Percentiles rank a stretch among this genome's conserved stretches.
phyloP scores from a whole-genome alignment of 2,797 vertebrate genomes.

The Lagodon rhomboides region DNA sequence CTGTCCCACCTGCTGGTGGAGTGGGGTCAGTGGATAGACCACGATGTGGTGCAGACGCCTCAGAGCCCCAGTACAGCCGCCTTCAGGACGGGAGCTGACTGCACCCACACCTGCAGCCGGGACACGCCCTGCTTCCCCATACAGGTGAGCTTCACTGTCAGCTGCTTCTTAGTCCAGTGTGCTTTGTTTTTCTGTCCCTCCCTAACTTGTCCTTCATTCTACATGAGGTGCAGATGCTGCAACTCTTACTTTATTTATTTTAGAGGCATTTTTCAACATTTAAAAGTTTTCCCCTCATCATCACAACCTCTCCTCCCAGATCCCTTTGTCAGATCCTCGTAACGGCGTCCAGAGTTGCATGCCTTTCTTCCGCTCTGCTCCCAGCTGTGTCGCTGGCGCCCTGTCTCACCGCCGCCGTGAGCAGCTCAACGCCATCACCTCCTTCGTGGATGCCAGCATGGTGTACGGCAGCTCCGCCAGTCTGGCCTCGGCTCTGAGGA shows the following conservation, averaged over 20 bases:
- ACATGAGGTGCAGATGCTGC: background rate
- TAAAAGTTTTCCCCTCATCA: background rate
- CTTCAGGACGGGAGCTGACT: conserved; percentile 84
- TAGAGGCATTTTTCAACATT: background rate
- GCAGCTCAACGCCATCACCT: conserved; percentile 89
- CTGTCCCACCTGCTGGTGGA: conserved; percentile 88
- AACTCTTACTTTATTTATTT: background rate
- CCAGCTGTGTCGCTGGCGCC: conserved; percentile 78
- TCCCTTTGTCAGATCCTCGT: conserved; percentile 87
- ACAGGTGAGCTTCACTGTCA: conserved; percentile 70
- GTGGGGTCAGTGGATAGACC: conserved; percentile 91
- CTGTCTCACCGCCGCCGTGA: conserved; percentile 74
- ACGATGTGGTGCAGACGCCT: conserved; percentile 86
- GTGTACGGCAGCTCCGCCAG: conserved; percentile 85
- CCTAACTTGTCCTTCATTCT: background rate
- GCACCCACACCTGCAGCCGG: conserved; percentile 81
- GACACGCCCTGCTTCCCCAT: conserved; percentile 85
- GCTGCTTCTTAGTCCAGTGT: background rate
- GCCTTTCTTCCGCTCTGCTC: conserved; percentile 91
- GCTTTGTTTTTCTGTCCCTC: background rate
- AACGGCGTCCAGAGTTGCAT: conserved; percentile 86
- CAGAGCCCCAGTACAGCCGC: conserved; percentile 84
- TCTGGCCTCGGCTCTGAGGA: conserved; percentile 79
- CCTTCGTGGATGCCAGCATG: conserved; percentile 88
- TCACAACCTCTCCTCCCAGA: conserved; percentile 59